phyloP scores from a whole-genome alignment of 2,888 invertebrate species.

The Chirona hameri region DNA sequence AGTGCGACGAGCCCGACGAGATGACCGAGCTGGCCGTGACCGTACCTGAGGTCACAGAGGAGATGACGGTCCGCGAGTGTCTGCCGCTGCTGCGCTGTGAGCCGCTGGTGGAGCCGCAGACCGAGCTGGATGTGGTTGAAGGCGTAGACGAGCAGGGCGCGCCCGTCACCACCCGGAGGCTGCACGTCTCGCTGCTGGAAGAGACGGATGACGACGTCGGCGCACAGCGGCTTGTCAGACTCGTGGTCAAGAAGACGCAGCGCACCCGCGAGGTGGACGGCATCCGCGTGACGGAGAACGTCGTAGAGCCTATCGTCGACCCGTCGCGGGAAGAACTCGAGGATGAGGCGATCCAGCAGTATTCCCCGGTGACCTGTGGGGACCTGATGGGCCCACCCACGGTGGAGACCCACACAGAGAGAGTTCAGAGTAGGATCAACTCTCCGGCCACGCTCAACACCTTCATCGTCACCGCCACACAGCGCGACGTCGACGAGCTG shows the following conservation, averaged over 20 bases:
- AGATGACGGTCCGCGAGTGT: neutral
- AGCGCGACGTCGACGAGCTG: neutral
- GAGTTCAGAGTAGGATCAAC: neutral
- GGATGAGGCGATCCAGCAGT: neutral
- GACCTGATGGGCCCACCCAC: neutral
- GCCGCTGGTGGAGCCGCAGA: neutral
- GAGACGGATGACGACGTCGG: neutral
- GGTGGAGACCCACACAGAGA: too few species aligned
- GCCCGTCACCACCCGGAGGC: neutral
- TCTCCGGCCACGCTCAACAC: neutral
- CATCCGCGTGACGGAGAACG: neutral
- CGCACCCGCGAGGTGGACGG: neutral
- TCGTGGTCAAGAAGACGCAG: slow-evolving; percentile 11
- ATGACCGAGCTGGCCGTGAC: neutral
- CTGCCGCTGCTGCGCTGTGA: neutral
- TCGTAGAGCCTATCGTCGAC: neutral
- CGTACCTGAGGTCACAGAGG: neutral
- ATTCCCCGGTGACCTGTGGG: neutral
- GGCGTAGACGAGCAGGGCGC: neutral
- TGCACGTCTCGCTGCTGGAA: neutral
- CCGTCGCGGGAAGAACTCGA: neutral
- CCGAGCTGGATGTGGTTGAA: neutral
- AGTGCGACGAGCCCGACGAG: slow-evolving; percentile 7
- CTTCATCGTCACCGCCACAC: neutral
- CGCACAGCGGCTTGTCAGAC: neutral